phyloP scores from a whole-genome alignment of 2,888 invertebrate genomes.

The Nebria salina region DNA sequence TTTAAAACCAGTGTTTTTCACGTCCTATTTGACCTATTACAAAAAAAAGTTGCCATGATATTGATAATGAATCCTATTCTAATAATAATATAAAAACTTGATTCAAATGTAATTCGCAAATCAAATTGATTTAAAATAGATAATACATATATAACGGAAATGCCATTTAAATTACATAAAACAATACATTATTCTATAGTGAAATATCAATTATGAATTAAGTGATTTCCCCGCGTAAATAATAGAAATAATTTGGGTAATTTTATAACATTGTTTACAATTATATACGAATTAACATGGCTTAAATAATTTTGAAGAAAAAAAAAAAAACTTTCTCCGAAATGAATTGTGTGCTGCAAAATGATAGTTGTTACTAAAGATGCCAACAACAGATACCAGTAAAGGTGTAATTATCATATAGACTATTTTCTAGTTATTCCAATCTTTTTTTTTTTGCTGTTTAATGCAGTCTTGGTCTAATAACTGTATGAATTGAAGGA shows the following conservation, averaged over 20 bases:
- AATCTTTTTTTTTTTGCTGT: background rate
- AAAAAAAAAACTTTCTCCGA: background rate
- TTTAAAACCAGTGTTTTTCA: no score
- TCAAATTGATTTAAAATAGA: no score
- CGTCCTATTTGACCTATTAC: no score
- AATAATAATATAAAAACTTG: background rate
- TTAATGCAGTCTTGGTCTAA: background rate
- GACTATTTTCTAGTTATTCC: background rate
- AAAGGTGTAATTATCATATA: background rate
- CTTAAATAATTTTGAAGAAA: background rate
- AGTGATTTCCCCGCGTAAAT: background rate
- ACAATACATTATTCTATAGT: background rate
- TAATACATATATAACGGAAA: background rate
- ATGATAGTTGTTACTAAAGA: background rate
- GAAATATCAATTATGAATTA: background rate
- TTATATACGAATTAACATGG: background rate
- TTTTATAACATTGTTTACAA: background rate
- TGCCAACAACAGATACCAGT: background rate
- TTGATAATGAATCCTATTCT: background rate
- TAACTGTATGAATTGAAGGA: background rate
- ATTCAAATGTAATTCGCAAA: no score
- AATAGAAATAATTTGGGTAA: background rate
- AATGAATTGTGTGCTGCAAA: background rate
- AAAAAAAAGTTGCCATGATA: no score
- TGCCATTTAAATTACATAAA: background rate